phyloP scores from a whole-genome alignment of 2,797 vertebrate species.

The Dallia pectoralis region DNA sequence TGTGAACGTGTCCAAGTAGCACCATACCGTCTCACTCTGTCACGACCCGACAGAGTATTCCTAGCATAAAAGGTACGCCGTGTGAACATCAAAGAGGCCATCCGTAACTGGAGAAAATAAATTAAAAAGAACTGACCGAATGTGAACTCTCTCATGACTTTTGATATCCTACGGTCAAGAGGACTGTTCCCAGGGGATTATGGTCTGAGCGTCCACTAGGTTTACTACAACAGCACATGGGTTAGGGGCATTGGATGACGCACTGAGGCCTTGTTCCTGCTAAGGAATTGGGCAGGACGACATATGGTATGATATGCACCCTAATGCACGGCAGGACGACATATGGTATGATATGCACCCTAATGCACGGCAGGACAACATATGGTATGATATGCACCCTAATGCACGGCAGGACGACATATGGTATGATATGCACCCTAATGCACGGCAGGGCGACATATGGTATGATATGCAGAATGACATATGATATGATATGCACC shows the following conservation, averaged over 20 bases:
- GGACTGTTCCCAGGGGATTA: slow-evolving; percentile 1
- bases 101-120: neutral
- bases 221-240: slow-evolving; percentile 11
- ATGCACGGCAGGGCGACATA: too few relatives aligned
- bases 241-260: neutral
- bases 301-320: neutral
- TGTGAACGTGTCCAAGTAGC: too few relatives aligned
- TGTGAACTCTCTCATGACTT: neutral
- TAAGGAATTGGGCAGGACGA: neutral
- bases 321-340: neutral
- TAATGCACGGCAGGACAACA: neutral
- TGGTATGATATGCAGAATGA: neutral
- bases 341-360: neutral
- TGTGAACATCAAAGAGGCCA: neutral
- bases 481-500: too few relatives aligned
- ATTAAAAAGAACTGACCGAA: neutral
- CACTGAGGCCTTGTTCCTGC: neutral
- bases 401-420: too few relatives aligned
- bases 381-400: neutral
- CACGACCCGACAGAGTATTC: too few relatives aligned
- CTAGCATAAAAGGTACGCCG: too few relatives aligned
- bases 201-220: neutral
- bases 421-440: too few relatives aligned
- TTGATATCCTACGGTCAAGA: neutral
- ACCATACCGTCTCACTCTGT: too few relatives aligned